These are phyloP conservation scores for Cheilosia pagana DNA, from an alignment of 2,888 invertebrate genomes.

Conservation along the genomic window DNA sequence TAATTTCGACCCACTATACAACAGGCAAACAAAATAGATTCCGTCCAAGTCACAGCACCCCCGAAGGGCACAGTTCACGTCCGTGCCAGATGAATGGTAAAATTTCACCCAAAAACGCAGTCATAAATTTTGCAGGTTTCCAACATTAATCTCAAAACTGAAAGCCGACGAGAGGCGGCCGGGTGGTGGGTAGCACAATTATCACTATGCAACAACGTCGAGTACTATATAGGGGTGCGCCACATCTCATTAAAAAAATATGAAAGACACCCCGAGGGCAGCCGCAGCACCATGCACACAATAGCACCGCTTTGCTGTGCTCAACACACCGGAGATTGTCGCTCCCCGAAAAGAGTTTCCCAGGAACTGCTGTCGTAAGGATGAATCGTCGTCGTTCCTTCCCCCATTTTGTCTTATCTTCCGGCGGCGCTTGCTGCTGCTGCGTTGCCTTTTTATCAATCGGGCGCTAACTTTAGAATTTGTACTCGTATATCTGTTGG, in stretches of 20 bases:
- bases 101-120: constrained; percentile 63
- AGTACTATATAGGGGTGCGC: constrained; percentile 53
- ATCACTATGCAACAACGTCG: constrained; percentile 59
- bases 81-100: constrained; percentile 63
- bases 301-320: constrained; percentile 26
- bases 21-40: constrained; percentile 18
- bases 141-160: constrained; percentile 60
- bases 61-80: constrained; percentile 47
- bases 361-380: constrained; percentile 18
- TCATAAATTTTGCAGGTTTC: constrained; percentile 65
- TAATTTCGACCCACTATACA: constrained; percentile 57
- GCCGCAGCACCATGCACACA: constrained; percentile 39
- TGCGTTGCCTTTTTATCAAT: constrained; percentile 56
- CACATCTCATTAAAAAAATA: constrained; percentile 71
- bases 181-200: constrained; percentile 60
- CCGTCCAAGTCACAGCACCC: not conserved
- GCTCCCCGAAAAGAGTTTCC: constrained; percentile 31
- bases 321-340: constrained; percentile 31
- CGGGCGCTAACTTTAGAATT: constrained; percentile 51
- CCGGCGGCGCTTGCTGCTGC: constrained; percentile 22
- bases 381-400: constrained; percentile 5
- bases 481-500: not conserved
- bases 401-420: constrained; percentile 45
- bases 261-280: constrained; percentile 67
- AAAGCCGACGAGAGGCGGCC: constrained; percentile 7